phyloP scores from a whole-genome alignment of 2,888 invertebrate species.

The Gonocerus acuteangulatus region DNA sequence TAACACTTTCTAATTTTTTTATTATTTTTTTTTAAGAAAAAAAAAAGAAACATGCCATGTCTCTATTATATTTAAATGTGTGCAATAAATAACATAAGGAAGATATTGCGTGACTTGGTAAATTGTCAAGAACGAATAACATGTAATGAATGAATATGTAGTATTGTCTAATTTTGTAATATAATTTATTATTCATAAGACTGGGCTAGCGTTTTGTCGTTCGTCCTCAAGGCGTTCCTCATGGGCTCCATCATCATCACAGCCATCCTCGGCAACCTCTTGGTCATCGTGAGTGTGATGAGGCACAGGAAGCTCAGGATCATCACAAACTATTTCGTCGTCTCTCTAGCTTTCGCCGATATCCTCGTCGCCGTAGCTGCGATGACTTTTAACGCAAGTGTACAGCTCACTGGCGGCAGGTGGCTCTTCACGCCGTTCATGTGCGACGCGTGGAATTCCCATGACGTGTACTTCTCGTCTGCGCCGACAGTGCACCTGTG shows the following conservation, averaged over 20 bases:
- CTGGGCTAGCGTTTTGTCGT: slow-evolving; percentile 48
- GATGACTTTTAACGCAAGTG: slow-evolving; percentile 90
- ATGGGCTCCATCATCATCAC: slow-evolving; percentile 84
- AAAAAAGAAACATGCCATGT: too few relatives aligned
- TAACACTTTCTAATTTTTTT: too few relatives aligned
- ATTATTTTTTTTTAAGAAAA: too few relatives aligned
- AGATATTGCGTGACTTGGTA: too few relatives aligned
- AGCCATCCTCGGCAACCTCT: slow-evolving; percentile 84
- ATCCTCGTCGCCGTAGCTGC: slow-evolving; percentile 91
- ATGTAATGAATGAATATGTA: too few relatives aligned
- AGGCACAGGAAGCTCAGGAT: slow-evolving; percentile 78
- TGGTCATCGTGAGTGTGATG: slow-evolving; percentile 90
- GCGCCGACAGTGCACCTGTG: slow-evolving; percentile 89
- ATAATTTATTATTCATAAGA: too few relatives aligned
- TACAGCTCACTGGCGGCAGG: slow-evolving; percentile 62
- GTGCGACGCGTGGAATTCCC: slow-evolving; percentile 92
- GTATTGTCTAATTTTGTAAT: too few relatives aligned
- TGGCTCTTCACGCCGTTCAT: slow-evolving; percentile 78
- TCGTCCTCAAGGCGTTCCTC: slow-evolving; percentile 57
- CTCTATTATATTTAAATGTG: too few relatives aligned
- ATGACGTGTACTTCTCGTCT: slow-evolving; percentile 89
- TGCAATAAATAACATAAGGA: too few relatives aligned
- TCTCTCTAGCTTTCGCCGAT: slow-evolving; percentile 90
- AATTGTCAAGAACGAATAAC: too few relatives aligned
- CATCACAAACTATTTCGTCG: slow-evolving; percentile 95